These are phyloP conservation scores for Micoletzkya japonica DNA, from an alignment of 2,888 invertebrate genomes.

Conservation along the genomic window DNA sequence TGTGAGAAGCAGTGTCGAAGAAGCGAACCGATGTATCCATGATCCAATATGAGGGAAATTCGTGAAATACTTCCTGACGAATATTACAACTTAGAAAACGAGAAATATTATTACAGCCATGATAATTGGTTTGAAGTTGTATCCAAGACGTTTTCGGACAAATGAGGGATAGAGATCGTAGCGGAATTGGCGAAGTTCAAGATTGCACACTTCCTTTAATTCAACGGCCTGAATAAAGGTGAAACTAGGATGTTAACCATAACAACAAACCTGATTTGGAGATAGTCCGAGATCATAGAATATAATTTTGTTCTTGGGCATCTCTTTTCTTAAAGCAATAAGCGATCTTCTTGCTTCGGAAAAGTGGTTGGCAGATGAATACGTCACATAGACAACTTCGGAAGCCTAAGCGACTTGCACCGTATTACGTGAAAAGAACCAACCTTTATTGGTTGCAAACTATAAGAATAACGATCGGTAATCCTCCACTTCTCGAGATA, in stretches of 20 bases:
- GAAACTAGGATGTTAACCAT: not conserved
- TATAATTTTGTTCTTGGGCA: slow-evolving; percentile 20
- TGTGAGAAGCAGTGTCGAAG: not conserved
- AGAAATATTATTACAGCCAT: slow-evolving; percentile 23
- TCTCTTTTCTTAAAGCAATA: not conserved
- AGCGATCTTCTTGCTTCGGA: slow-evolving; percentile 9
- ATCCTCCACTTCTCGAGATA: slow-evolving; percentile 21
- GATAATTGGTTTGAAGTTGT: slow-evolving; percentile 29
- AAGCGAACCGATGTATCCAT: slow-evolving; percentile 22
- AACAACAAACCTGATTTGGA: not conserved
- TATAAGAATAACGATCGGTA: not conserved
- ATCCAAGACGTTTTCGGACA: not conserved
- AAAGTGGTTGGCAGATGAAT: slow-evolving; percentile 23
- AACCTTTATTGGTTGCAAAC: slow-evolving; percentile 1
- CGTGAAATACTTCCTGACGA: slow-evolving; percentile 20
- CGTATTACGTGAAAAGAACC: not conserved
- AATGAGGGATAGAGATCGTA: slow-evolving; percentile 5
- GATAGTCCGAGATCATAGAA: slow-evolving; percentile 24
- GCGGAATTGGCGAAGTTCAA: slow-evolving; percentile 12
- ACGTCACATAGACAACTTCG: not conserved
- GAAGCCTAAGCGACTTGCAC: not conserved
- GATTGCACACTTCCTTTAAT: slow-evolving; percentile 22
- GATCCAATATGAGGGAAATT: slow-evolving; percentile 10
- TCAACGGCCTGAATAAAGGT: slow-evolving; percentile 19
- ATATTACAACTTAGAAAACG: not conserved